Evolutionary conservation across 2,113 vertebrate species (phyloP), one percentile per base, ranked within the genome.

Genomic region (Pteruthius melanotis): DNA sequence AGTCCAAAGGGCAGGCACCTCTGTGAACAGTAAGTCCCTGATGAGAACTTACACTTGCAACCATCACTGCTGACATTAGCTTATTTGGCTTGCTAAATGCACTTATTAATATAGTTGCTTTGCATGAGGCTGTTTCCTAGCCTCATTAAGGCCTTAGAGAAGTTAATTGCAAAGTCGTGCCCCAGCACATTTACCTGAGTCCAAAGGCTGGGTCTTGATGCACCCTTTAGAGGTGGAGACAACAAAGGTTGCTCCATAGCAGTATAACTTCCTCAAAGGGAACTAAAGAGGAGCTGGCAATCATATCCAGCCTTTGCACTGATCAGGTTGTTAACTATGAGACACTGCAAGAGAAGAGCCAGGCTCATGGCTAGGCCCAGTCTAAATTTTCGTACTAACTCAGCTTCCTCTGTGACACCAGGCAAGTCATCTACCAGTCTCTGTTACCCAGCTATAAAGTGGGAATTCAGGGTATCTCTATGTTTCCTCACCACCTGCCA

Each of bases 21-120:
- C 14, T 18, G 8, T 40, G 44, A 80, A n/a, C 11, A 3, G 0
- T 7, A 39, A 47, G 30, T n/a, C 14, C n/a, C 20, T 44, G 35
- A 33, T 57, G 12, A 40, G 65, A 61, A 82, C 33, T 75, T 61
- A 61, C 37, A 49, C n/a, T 18, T 42, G 26, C 78, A 82, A 11
- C 14, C 19, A 24, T 20, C 47, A 24, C 31, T 75, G 52, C 8
- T 66, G 8, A 53, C 45, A 8, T 57, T 47, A 30, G 12, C 13
- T 90, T 49, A 37, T 37, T 84, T 49, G 14, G 9, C 28, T 79
- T 85, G 17, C 39, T 37, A 66, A 47, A 66, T 13, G 11, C 11
- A 28, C 11, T 71, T 68, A 37, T 0, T 7, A 79, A 57, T 17
- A 47, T 0, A 45, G 15, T 10, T 82, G 23, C 20, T 50, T 33